phyloP scores from a whole-genome alignment of 2,888 invertebrate genomes.

The Horisme vitalbata region DNA sequence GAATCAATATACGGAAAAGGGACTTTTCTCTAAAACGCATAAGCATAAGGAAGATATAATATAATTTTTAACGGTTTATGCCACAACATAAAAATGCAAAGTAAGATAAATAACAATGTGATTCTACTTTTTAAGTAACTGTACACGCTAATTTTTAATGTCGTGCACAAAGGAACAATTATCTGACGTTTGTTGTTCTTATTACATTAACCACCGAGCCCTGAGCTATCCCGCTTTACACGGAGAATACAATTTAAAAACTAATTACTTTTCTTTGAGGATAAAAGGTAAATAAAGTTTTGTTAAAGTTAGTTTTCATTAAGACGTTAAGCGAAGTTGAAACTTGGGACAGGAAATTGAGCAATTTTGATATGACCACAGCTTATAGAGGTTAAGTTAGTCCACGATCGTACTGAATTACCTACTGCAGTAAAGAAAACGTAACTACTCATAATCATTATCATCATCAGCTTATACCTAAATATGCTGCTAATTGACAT shows the following conservation, averaged over 20 bases:
- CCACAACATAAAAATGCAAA: too few species aligned
- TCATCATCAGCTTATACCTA: too few species aligned
- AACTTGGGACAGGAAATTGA: slow-evolving; percentile 67
- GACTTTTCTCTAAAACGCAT: too few species aligned
- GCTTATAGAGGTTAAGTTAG: slow-evolving; percentile 40
- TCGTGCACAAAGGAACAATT: slow-evolving; percentile 19
- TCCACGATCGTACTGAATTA: too few species aligned
- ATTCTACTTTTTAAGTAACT: slow-evolving; percentile 4
- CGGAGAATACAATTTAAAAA: slow-evolving; percentile 52
- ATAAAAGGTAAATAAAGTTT: slow-evolving; percentile 62
- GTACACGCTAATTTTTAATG: slow-evolving; percentile 15
- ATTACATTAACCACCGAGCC: slow-evolving; percentile 25
- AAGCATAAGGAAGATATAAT: too few species aligned
- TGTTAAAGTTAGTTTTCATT: slow-evolving; percentile 66
- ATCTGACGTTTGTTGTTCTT: slow-evolving; percentile 24
- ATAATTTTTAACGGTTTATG: too few species aligned
- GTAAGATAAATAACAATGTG: background rate
- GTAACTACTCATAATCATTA: too few species aligned
- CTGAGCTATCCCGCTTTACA: slow-evolving; percentile 30
- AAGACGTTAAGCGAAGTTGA: slow-evolving; percentile 65
- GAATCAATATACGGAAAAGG: too few species aligned
- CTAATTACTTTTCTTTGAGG: slow-evolving; percentile 61
- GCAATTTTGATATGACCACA: slow-evolving; percentile 60
- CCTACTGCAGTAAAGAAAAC: too few species aligned
- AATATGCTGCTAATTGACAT: too few species aligned